Base-by-base conservation (phyloP, 2,888 invertebrate genomes). In the Scaptomyza cyrtandrae region DNA sequence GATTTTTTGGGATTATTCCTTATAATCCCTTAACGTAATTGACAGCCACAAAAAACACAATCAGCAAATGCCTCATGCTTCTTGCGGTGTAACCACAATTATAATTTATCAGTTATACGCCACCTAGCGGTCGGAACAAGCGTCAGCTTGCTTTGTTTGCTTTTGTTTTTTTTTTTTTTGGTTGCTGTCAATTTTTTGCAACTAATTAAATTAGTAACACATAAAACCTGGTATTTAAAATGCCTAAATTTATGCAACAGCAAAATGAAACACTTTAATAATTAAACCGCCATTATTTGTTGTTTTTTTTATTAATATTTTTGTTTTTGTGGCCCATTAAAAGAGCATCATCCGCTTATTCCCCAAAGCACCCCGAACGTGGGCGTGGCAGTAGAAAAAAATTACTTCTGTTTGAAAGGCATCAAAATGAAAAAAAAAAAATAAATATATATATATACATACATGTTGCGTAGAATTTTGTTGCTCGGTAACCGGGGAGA, bases 221-320 rank as follows among this genome's bases (percentile, higher is more conserved):
- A 60, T 49, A 60, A 62, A 52, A 52, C 35, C 5, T 13, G 45
- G 16, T 59, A 70, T 74, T 80, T 71, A 52, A 71, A 81, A 76
- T 46, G 61, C 55, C 62, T 61, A 56, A 66, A 80, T 71, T 64
- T 68, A 66, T 75, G 77, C 75, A 73, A 66, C 59, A 74, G 63
- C 78, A 71, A 41, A 41, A 41, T 76, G 71, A 69, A 83, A 63
- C 81, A 82, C 82, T 84, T 85, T 75, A 82, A 82, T 85, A 86
- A 85, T 85, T 85, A 86, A 85, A 85, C 87, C 87, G 57, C 75
- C 78, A 48, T 16, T 41, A 41, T 10, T 4, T 33, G 29, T 14
- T 7, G 4, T 50, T 69, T 58, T 81, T 16, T 4, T 5, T 24
- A 19, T 16, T 3, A 9, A 50, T 69, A 56, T 81, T 60, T 46